A percentile compares a stretch with the other conserved stretches of the same genome.
These are phyloP conservation scores for Heliothis subflexa DNA, from an alignment of 1,140 invertebrate genomes.

Conservation along the genomic window DNA sequence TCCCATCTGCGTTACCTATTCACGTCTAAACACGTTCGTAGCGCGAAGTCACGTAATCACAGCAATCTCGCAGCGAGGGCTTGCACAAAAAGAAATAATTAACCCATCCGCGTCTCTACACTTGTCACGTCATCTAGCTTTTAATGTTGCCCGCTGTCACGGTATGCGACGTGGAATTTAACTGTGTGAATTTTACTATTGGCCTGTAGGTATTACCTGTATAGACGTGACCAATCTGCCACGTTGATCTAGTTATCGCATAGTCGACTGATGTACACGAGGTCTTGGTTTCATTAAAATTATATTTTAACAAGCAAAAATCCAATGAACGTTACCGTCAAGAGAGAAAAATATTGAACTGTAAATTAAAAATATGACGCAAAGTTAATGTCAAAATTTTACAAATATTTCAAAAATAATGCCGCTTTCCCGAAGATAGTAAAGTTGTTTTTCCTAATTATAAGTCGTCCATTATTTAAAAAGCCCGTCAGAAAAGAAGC, in stretches of 20 bases:
- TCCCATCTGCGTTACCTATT: constrained; percentile 21
- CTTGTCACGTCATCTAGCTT: constrained; percentile 53
- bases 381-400: constrained; percentile 44
- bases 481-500: constrained; percentile 52
- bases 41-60: constrained; percentile 68
- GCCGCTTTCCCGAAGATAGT: constrained; percentile 26
- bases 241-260: too few relatives aligned
- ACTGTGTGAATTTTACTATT: too few relatives aligned
- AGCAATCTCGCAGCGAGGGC: constrained; percentile 66
- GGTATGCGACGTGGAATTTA: background rate
- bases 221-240: too few relatives aligned
- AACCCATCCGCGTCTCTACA: constrained; percentile 65
- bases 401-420: constrained; percentile 12
- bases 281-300: too few relatives aligned
- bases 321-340: background rate
- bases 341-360: background rate
- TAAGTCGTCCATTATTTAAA: constrained; percentile 59
- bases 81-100: constrained; percentile 79
- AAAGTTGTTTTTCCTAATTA: constrained; percentile 50
- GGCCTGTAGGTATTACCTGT: too few relatives aligned
- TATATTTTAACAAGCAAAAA: background rate
- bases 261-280: too few relatives aligned
- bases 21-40: constrained; percentile 47
- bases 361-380: constrained; percentile 24
- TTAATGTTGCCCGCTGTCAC: constrained; percentile 24